These are phyloP conservation scores for Sesia apiformis DNA, from an alignment of 2,888 invertebrate species.

Conservation along the genomic window DNA sequence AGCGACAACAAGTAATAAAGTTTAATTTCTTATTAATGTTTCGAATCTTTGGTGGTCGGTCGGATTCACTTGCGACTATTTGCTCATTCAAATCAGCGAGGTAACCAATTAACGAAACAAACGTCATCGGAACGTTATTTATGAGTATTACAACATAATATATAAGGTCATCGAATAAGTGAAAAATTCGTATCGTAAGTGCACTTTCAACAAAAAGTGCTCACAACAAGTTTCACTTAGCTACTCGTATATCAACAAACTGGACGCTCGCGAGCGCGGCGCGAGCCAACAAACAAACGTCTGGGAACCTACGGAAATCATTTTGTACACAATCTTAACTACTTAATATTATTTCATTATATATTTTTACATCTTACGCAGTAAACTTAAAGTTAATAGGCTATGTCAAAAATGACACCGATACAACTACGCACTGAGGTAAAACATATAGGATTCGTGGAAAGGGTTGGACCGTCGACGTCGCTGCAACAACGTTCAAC, in stretches of 20 bases:
- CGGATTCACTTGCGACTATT: too few species aligned
- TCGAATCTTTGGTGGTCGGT: too few species aligned
- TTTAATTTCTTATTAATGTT: too few species aligned
- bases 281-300: constrained; percentile 22
- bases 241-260: constrained; percentile 18
- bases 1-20: too few species aligned
- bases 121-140: too few species aligned
- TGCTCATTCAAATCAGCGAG: too few species aligned
- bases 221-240: constrained; percentile 22
- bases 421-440: constrained; percentile 69
- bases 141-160: too few species aligned
- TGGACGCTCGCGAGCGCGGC: constrained; percentile 13
- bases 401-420: constrained; percentile 67
- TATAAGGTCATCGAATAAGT: constrained; percentile 18
- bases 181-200: constrained; percentile 25
- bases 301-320: constrained; percentile 45
- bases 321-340: constrained; percentile 61
- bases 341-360: constrained; percentile 27
- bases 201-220: constrained; percentile 32
- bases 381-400: constrained; percentile 70
- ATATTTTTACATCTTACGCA: constrained; percentile 61
- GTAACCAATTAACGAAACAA: too few species aligned
- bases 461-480: constrained; percentile 43
- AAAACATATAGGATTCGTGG: constrained; percentile 68
- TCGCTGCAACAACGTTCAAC: constrained; percentile 40